Percentiles rank a stretch among this genome's conserved stretches.
These are phyloP conservation scores for Drosophila equinoxialis DNA, from an alignment of 1,140 invertebrate genomes.

Conservation along the genomic window DNA sequence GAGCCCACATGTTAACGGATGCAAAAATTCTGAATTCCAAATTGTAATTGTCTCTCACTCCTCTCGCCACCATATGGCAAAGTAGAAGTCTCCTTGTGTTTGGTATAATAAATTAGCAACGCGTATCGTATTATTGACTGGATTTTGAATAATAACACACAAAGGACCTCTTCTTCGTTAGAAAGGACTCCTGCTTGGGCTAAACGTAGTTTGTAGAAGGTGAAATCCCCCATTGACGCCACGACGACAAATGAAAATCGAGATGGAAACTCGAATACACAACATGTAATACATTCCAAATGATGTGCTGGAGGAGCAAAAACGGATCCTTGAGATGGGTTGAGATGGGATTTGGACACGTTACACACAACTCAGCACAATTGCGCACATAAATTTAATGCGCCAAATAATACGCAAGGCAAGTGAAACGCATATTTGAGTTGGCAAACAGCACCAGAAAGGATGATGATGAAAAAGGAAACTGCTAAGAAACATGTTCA, in stretches of 20 bases:
- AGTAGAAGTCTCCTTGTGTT: conserved; percentile 49
- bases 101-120: conserved; percentile 76
- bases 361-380: conserved; percentile 73
- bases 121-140: conserved; percentile 80
- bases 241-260: conserved; percentile 52
- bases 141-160: conserved; percentile 82
- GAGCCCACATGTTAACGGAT: conserved; percentile 29
- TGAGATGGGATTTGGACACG: conserved; percentile 12
- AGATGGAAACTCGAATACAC: conserved; percentile 50
- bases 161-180: conserved; percentile 52
- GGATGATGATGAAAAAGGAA: conserved; percentile 13
- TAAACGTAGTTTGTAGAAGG: conserved; percentile 21
- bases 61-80: conserved; percentile 31
- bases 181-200: neutral
- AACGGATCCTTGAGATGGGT: neutral
- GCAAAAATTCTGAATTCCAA: conserved; percentile 6
- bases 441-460: neutral
- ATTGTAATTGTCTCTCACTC: conserved; percentile 67
- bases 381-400: conserved; percentile 79
- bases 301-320: conserved; percentile 2
- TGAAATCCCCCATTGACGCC: conserved; percentile 21
- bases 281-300: conserved; percentile 56
- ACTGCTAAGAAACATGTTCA: neutral
- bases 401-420: conserved; percentile 71
- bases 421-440: conserved; percentile 65